A percentile compares a stretch with the other conserved stretches of the same genome.
phyloP scores from a whole-genome alignment of 1,140 invertebrate species.

The Drosophila bocqueti region DNA sequence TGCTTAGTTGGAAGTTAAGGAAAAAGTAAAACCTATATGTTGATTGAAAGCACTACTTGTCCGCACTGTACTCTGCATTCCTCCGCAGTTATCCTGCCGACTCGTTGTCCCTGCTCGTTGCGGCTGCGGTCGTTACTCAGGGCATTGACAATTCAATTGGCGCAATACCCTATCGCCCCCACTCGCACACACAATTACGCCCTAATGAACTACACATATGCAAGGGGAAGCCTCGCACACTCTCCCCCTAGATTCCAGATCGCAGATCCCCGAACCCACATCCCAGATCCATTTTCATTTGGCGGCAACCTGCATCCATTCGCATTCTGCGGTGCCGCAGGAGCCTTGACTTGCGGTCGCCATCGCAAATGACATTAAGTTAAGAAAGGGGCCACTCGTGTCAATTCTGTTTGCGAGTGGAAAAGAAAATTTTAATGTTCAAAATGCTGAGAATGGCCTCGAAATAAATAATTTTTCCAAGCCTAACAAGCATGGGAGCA shows the following conservation, averaged over 20 bases:
- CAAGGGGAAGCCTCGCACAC: background rate
- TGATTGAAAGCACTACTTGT: background rate
- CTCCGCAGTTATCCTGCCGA: constrained; percentile 10
- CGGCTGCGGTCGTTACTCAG: constrained; percentile 46
- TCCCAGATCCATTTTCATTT: background rate
- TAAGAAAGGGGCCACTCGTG: background rate
- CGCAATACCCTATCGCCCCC: constrained; percentile 37
- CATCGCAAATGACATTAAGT: constrained; percentile 41
- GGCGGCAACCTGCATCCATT: constrained; percentile 16
- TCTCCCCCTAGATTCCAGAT: background rate
- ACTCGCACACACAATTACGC: constrained; percentile 49
- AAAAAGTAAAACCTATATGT: background rate
- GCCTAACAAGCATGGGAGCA: no score
- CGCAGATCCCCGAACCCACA: no score
- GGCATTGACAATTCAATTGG: constrained; percentile 65
- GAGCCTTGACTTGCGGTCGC: constrained; percentile 35
- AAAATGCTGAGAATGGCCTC: background rate
- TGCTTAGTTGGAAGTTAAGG: background rate
- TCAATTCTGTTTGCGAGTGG: constrained; percentile 4
- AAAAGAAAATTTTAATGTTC: constrained; percentile 13
- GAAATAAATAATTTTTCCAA: background rate
- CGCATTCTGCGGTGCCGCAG: constrained; percentile 16
- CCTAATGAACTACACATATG: constrained; percentile 60
- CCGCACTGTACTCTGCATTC: constrained; percentile 10
- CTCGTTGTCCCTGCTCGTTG: constrained; percentile 15